Percentiles rank a stretch among this genome's conserved stretches.
Evolutionary conservation across 2,797 vertebrate species (phyloP).

Genomic region (Acridotheres tristis): DNA sequence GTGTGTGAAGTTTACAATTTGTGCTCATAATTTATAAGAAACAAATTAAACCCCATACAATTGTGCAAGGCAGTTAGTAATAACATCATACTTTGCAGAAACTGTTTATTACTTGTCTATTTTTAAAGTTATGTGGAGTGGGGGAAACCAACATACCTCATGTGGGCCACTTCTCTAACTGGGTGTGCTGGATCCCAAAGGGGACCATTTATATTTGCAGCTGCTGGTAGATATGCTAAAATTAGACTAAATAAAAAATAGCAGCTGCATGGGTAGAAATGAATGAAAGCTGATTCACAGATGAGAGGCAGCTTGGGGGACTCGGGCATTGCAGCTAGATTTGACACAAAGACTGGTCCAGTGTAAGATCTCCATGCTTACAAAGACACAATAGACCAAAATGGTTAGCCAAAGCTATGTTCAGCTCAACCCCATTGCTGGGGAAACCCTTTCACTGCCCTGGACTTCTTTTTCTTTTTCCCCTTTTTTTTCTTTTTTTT

Average conservation of each 20-base stretch:
- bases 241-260: slow-evolving; percentile 52
- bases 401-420: slow-evolving; percentile 58
- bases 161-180: background rate
- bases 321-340: slow-evolving; percentile 10
- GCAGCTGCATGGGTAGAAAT: slow-evolving; percentile 34
- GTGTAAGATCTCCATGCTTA: background rate
- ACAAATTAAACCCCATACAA: background rate
- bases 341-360: slow-evolving; percentile 48
- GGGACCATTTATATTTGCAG: slow-evolving; percentile 46
- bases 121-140: background rate
- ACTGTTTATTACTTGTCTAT: background rate
- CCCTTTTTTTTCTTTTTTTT: background rate
- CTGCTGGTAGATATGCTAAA: slow-evolving; percentile 51
- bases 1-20: background rate
- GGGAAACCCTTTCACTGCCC: slow-evolving; percentile 49
- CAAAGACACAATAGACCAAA: slow-evolving; percentile 1
- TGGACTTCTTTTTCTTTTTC: background rate
- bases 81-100: background rate
- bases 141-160: background rate
- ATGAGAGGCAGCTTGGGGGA: slow-evolving; percentile 16
- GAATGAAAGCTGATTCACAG: slow-evolving; percentile 32
- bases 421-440: slow-evolving; percentile 1
- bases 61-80: background rate
- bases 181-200: background rate
- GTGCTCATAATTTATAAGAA: background rate